Evolutionary conservation across 2,888 invertebrate species (phyloP), one percentile per base, ranked within the genome.

Genomic region (Zhuqinia jingwanae): DNA sequence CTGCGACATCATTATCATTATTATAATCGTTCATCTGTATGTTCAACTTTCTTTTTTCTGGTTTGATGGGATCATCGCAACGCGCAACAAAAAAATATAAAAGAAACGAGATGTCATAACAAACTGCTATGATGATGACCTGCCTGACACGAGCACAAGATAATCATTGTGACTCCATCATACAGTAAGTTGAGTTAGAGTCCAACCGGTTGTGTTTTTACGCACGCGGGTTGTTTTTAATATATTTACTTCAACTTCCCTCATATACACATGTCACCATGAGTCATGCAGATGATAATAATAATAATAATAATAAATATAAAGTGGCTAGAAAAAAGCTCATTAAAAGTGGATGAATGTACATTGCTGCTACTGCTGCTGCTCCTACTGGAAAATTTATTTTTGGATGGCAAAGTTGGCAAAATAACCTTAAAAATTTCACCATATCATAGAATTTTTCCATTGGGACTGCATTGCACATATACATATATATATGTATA

Each of bases 341-440:
- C 81, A 82, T 82, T 82, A 82, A 82, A 82, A 60, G 58, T 60
- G 60, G 70, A 80, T 82, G 60, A 68, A 68, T 22, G 42, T 36
- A 36, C 50, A 53, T 1, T 2, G 42, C 42, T 68, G 10, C 68
- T 42, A n/a, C n/a, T n/a, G n/a, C n/a, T n/a, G n/a, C n/a, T n/a
- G n/a, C n/a, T n/a, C n/a, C n/a, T n/a, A n/a, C n/a, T n/a, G n/a
- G n/a, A n/a, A n/a, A n/a, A n/a, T n/a, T n/a, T n/a, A n/a, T 22
- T 60, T 50, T 50, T 50, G 50, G 50, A 5, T 13, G n/a, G 50
- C n/a, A 2, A 50, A n/a, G 2, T 5, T 10, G 25, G 22, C 30
- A n/a, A 30, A 60, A 27, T 60, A 60, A 60, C 60, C 60, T 60
- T 60, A 60, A 60, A 60, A 58, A 27, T 25, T 30, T 25, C 11